These are phyloP conservation scores for Gobio occitaniae DNA, from an alignment of 2,797 vertebrate species.

Conservation along the genomic window DNA sequence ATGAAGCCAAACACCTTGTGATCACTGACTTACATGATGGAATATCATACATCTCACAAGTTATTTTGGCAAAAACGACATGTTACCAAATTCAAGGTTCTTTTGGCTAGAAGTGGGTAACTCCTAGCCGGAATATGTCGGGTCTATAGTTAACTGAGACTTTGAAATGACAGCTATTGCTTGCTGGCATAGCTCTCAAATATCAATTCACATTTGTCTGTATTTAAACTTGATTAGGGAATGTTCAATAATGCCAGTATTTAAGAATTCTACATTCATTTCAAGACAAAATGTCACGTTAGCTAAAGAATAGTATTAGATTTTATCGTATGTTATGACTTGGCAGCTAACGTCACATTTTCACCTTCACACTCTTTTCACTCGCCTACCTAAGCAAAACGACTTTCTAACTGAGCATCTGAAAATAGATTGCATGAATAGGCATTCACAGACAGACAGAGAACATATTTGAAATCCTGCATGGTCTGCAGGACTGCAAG, in stretches of 20 bases:
- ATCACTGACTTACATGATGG: no score
- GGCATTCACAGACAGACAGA: neutral
- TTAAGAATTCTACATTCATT: neutral
- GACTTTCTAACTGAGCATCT: neutral
- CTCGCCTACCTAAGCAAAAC: neutral
- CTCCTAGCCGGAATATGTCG: no score
- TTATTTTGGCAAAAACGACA: no score
- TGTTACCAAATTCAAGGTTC: no score
- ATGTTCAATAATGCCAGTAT: neutral
- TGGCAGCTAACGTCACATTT: conserved; percentile 6
- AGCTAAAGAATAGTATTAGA: conserved; percentile 4
- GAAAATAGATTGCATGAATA: conserved; percentile 21
- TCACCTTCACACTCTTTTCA: conserved; percentile 4
- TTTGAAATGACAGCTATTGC: no score
- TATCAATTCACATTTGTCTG: neutral
- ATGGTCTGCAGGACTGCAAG: neutral
- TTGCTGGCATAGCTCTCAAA: neutral
- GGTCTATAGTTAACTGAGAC: no score
- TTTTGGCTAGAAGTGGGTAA: no score
- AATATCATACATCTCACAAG: no score
- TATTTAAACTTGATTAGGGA: neutral
- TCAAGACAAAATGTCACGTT: neutral
- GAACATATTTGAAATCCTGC: conserved; percentile 9
- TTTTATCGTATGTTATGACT: neutral
- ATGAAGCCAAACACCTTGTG: no score